Evolutionary conservation across 2,888 invertebrate genomes (phyloP).

Genomic region (Coenonympha glycerion): DNA sequence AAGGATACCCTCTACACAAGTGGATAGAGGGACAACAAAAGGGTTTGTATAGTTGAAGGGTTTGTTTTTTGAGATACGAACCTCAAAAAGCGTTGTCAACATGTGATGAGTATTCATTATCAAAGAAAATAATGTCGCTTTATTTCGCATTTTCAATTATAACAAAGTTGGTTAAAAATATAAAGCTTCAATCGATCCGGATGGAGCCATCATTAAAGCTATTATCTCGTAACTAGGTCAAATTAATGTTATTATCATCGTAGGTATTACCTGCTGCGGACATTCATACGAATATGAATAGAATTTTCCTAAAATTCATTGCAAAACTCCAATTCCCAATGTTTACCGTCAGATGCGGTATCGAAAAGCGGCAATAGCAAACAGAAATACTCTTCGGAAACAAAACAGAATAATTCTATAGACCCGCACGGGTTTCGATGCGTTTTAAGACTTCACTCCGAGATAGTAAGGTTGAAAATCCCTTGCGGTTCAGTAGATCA

Average conservation of each 20-base stretch:
- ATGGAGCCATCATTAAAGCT: no score
- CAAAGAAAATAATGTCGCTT: no score
- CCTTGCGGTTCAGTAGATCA: conserved; percentile 31
- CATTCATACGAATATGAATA: conserved; percentile 11
- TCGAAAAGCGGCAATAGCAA: conserved; percentile 30
- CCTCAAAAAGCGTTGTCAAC: no score
- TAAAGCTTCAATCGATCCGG: no score
- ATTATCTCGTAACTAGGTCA: neutral
- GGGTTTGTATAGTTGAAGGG: no score
- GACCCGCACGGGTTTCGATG: conserved; percentile 3
- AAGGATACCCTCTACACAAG: no score
- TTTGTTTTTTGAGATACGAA: no score
- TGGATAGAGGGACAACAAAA: no score
- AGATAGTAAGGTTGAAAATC: conserved; percentile 34
- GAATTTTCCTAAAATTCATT: conserved; percentile 31
- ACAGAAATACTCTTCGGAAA: conserved; percentile 30
- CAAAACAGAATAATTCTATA: conserved; percentile 29
- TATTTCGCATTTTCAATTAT: no score
- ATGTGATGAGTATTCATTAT: no score
- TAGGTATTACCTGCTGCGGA: neutral
- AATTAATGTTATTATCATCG: neutral
- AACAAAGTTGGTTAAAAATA: no score
- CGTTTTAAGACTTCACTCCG: conserved; percentile 23
- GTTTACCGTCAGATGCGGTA: conserved; percentile 32
- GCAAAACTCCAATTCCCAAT: conserved; percentile 30